These are phyloP conservation scores for Brachyptera putata DNA, from an alignment of 2,888 invertebrate genomes.

Conservation along the genomic window DNA sequence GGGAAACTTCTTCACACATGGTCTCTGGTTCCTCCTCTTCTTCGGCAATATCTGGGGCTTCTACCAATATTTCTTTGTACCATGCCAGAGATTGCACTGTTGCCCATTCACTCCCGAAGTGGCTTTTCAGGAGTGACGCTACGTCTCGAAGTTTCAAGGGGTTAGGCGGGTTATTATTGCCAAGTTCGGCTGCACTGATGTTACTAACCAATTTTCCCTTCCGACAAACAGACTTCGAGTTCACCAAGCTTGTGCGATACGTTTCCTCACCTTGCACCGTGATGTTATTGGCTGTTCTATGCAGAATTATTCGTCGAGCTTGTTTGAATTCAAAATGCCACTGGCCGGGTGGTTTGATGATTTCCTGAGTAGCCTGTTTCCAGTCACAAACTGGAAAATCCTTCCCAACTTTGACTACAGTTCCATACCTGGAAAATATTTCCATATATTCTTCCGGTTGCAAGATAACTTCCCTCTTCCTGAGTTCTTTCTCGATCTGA, in stretches of 20 bases:
- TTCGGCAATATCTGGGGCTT: too few species aligned
- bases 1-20: too few species aligned
- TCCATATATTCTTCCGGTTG: constrained; percentile 35
- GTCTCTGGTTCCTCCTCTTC: too few species aligned
- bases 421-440: constrained; percentile 31
- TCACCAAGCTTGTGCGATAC: background rate
- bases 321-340: constrained; percentile 35
- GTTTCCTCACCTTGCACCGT: background rate
- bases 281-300: background rate
- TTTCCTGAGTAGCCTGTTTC: constrained; percentile 30
- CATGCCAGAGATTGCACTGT: background rate
- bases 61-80: too few species aligned
- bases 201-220: background rate
- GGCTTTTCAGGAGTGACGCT: background rate
- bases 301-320: constrained; percentile 29
- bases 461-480: constrained; percentile 33
- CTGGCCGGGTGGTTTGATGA: constrained; percentile 33
- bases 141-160: background rate
- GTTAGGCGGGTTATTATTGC: background rate
- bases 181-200: background rate
- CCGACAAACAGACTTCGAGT: background rate
- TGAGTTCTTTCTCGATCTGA: constrained; percentile 36
- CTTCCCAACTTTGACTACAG: constrained; percentile 31
- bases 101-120: background rate
- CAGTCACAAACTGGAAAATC: constrained; percentile 33